Evolutionary conservation across 2,113 vertebrate species (phyloP), one percentile per base, ranked within the genome.

Genomic region (Lepisosteus osseus): DNA sequence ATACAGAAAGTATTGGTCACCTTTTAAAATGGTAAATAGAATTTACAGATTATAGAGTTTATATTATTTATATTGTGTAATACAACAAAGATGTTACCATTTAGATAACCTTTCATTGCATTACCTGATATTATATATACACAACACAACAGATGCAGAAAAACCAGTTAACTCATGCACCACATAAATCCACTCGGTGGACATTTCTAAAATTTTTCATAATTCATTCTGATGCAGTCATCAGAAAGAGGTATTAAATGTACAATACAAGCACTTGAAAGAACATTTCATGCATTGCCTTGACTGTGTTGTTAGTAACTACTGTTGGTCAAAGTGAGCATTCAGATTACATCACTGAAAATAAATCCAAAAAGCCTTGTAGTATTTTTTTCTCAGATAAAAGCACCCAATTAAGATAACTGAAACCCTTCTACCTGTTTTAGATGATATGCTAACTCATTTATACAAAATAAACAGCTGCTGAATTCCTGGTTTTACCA

Each of bases 111-210:
- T 66, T 44, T 45, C 54, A 69, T 69, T 13, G 14, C 9, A n/a
- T 59, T 59, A 2, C 57, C 57, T 17, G 57, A 59, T 59, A 14
- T 2, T 59, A 1, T 29, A 29, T 29, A 29, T 13, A 15, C 14
- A n/a, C 57, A 59, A 59, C n/a, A 15, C 57, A 59, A 59, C 13
- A 13, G 57, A 11, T n/a, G 2, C 12, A 11, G n/a, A 5, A 3
- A 13, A 59, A 29, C 2, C 14, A 59, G 9, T 14, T 59, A 59
- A 29, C 29, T 29, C 29, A 71, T 65, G 73, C 62, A 51, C 75
- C 29, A 9, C 51, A 67, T 61, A 67, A 71, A 79, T 82, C 85
- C 83, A 87, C 85, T 77, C 42, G 70, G 85, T 86, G 80, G 84
- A 86, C 84, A 76, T 13, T 57, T 14, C 13, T 6, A 6, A 59